Conservation (phyloP, 64 coral and sea anemone species). For the Stichodactyla helianthus region DNA sequence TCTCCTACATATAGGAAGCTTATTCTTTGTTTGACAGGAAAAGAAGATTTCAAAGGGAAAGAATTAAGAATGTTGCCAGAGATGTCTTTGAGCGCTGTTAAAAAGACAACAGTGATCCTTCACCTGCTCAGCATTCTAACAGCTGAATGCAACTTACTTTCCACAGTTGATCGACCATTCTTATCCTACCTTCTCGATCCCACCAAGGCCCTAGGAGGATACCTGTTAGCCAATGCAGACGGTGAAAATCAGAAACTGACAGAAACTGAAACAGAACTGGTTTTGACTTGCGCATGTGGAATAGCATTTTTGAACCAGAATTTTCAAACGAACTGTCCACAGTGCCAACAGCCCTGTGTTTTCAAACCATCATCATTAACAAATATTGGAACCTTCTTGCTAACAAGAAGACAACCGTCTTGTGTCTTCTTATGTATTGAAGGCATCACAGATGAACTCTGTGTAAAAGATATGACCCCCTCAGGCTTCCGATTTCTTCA, state of each 20-base stretch:
- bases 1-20: constrained; percentile 30
- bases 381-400: not conserved
- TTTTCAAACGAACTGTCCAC: not conserved
- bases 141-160: constrained; percentile 1
- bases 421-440: not conserved
- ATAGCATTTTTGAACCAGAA: not conserved
- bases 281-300: not conserved
- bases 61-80: constrained; percentile 50
- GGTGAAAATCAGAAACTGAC: not conserved
- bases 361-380: not conserved
- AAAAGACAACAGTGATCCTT: constrained; percentile 27
- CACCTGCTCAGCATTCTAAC: constrained; percentile 47
- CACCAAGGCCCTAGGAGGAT: not conserved
- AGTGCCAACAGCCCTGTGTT: not conserved
- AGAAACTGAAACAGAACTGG: not conserved
- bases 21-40: constrained; percentile 42
- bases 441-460: not conserved
- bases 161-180: not conserved
- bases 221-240: not conserved
- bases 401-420: not conserved
- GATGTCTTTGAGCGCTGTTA: constrained; percentile 42
- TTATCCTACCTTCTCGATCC: constrained; percentile 11
- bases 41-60: constrained; percentile 50
- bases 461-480: constrained; percentile 47
- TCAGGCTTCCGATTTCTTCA: constrained; percentile 59